Conservation (phyloP, 2,888 invertebrate species). For the Corbicula japonica region DNA sequence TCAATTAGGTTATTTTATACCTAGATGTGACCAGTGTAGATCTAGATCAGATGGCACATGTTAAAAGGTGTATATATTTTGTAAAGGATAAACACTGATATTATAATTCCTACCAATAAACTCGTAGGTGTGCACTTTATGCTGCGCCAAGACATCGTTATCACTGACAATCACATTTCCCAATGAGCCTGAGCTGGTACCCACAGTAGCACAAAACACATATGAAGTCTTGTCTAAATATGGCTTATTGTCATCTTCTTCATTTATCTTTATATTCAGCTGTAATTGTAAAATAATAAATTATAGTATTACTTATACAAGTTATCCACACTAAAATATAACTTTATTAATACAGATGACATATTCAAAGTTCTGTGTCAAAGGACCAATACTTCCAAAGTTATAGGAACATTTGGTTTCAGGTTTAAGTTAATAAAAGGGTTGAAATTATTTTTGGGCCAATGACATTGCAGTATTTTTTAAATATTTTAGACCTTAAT, state of each 20-base stretch:
- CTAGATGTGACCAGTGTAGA: no score
- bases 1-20: no score
- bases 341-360: not conserved
- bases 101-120: slow-evolving; percentile 36
- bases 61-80: not conserved
- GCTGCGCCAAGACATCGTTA: slow-evolving; percentile 33
- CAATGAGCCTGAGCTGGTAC: slow-evolving; percentile 23
- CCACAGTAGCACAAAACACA: slow-evolving; percentile 34
- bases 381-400: no score
- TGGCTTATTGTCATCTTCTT: slow-evolving; percentile 53
- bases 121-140: slow-evolving; percentile 29
- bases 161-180: slow-evolving; percentile 23
- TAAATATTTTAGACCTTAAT: no score
- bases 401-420: no score
- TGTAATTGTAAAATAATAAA: slow-evolving; percentile 9
- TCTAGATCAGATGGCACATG: no score
- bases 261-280: slow-evolving; percentile 49
- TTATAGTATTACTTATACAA: not conserved
- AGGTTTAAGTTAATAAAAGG: no score
- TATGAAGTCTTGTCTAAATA: slow-evolving; percentile 43
- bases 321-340: not conserved
- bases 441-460: no score
- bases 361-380: no score
- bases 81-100: not conserved
- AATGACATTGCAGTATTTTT: no score